These are phyloP conservation scores for Syngnathus floridae DNA, from an alignment of 2,113 vertebrate genomes.

Conservation along the genomic window DNA sequence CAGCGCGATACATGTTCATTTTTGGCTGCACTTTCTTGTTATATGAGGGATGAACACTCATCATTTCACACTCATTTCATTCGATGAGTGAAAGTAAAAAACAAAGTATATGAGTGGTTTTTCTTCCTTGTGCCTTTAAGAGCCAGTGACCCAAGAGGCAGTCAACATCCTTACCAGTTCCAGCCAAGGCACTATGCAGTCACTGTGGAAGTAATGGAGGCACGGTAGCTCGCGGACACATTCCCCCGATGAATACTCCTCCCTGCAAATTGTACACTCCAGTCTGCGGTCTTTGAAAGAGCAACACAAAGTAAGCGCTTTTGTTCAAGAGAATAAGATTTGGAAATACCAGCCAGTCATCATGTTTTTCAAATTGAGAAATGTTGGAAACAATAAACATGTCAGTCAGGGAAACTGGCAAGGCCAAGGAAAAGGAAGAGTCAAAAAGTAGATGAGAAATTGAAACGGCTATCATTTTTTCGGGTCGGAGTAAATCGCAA, in stretches of 20 bases:
- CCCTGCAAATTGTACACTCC: slow-evolving; percentile 88
- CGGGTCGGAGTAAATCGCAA: background rate
- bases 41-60: no score
- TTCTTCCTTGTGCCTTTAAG: background rate
- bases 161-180: slow-evolving; percentile 78
- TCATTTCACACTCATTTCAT: no score
- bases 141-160: slow-evolving; percentile 11
- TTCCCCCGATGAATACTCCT: slow-evolving; percentile 80
- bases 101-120: no score
- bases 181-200: slow-evolving; percentile 91
- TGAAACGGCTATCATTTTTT: no score
- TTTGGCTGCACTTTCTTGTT: no score
- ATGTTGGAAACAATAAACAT: background rate
- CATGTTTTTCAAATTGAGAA: no score
- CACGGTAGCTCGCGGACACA: slow-evolving; percentile 84
- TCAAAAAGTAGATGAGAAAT: no score
- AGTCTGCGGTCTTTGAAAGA: slow-evolving; percentile 73
- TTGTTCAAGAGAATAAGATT: background rate
- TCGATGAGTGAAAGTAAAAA: no score
- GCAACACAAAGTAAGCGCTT: slow-evolving; percentile 1
- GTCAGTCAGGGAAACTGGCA: no score
- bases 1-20: no score
- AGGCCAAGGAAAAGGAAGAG: no score
- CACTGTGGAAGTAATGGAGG: slow-evolving; percentile 89
- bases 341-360: no score